Evolutionary conservation across 1,140 invertebrate genomes (phyloP), one percentile per base, ranked within the genome.

Genomic region (Pararge aegeria): DNA sequence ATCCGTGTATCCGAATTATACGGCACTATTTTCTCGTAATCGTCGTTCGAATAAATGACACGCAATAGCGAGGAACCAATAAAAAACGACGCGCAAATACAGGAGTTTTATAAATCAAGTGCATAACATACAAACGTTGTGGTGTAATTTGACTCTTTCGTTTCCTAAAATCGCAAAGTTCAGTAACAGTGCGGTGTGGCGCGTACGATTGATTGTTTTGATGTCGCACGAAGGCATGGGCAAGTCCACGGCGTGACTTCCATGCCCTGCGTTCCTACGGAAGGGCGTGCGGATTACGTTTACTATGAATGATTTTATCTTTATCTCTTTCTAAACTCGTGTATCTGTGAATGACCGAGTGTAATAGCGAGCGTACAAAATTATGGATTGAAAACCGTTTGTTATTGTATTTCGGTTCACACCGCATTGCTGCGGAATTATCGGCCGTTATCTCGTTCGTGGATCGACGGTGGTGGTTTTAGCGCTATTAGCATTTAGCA

Each of bases 221-320:
- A 80, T 82, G 66, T 83, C 62, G 73, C 68, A 71, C 55, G 67
- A 64, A 81, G 71, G 83, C 84, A 84, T 85, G 87, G 24, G 24
- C 24, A 24, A 4, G 24, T 81, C 70, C 73, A 86, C 87, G 81
- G 83, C 84, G 82, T 87, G 87, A 89, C 85, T 88, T 86, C 87
- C 87, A 89, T 89, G 87, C 87, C 83, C 87, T 88, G 87, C 81
- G 87, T 85, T 82, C 75, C 79, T 84, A 86, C 82, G 81, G 76
- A 88, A 86, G 84, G 87, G 82, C 84, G 83, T 87, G 84, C 82
- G 71, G 74, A 87, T 87, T 88, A 89, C 87, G 84, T 87, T 89
- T 87, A 89, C 84, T 89, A 89, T 89, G 87, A 89, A 89, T 89
- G 87, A 87, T 87, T 89, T 89, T 87, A 87, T 89, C 87, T 89